Evolutionary conservation across 2,888 invertebrate species (phyloP).

Genomic region (Lymantria monacha): DNA sequence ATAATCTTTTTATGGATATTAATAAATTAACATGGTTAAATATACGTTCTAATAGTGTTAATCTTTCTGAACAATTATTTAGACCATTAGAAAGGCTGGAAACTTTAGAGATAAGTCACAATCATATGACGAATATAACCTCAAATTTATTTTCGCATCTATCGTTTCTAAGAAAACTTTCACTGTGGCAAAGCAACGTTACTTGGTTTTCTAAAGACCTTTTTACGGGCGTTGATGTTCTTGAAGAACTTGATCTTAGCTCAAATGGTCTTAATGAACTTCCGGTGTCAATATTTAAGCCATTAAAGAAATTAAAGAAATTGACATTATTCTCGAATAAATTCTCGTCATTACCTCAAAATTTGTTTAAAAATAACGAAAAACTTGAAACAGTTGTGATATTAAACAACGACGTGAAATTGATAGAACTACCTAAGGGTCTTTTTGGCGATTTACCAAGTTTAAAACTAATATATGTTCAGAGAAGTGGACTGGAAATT

Average conservation of each 20-base stretch:
- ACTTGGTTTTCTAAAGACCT: constrained; percentile 83
- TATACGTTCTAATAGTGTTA: constrained; percentile 83
- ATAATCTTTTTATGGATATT: constrained; percentile 83
- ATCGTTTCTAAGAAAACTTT: constrained; percentile 82
- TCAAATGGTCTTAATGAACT: constrained; percentile 84
- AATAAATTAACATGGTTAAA: constrained; percentile 84
- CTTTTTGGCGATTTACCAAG: constrained; percentile 84
- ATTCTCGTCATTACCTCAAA: constrained; percentile 83
- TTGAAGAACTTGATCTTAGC: constrained; percentile 86
- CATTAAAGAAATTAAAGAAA: constrained; percentile 82
- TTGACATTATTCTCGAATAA: constrained; percentile 87
- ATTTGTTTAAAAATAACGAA: constrained; percentile 80
- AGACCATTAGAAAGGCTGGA: constrained; percentile 79
- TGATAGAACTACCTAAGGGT: constrained; percentile 80
- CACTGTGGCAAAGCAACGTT: constrained; percentile 87
- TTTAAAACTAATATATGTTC: constrained; percentile 80
- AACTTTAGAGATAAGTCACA: constrained; percentile 85
- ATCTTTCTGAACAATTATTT: constrained; percentile 81
- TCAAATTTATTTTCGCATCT: constrained; percentile 84
- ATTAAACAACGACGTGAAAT: constrained; percentile 80
- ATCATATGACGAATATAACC: constrained; percentile 84
- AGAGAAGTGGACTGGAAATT: constrained; percentile 77
- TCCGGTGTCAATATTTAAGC: constrained; percentile 83
- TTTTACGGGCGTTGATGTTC: constrained; percentile 83
- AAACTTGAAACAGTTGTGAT: constrained; percentile 79